Evolutionary conservation across 2,888 invertebrate genomes (phyloP).

Genomic region (Notodonta ziczac): DNA sequence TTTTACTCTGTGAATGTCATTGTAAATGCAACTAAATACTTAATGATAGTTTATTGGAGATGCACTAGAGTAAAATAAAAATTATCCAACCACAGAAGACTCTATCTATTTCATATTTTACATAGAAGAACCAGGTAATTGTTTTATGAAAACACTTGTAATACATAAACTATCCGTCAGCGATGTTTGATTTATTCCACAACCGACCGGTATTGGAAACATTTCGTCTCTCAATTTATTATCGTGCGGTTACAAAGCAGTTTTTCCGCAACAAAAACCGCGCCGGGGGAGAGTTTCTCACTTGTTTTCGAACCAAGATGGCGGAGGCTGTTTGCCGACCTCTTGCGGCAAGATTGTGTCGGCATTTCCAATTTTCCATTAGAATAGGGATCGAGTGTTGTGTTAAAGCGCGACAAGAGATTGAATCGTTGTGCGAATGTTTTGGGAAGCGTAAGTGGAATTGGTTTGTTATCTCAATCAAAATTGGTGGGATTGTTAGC

Average conservation of each 20-base stretch:
- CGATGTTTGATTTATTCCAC: constrained; percentile 31
- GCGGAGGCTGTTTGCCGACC: constrained; percentile 59
- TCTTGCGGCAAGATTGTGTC: constrained; percentile 69
- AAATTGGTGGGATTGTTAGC: constrained; percentile 51
- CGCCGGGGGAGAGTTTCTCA: constrained; percentile 44
- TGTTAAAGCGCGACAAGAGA: constrained; percentile 58
- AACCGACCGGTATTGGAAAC: constrained; percentile 23
- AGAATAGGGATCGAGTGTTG: constrained; percentile 56
- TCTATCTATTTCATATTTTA: too few species aligned
- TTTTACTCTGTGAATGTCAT: constrained; percentile 4
- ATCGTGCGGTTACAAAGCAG: constrained; percentile 54
- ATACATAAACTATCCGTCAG: constrained; percentile 5
- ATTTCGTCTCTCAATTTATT: constrained; percentile 43
- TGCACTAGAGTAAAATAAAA: too few species aligned
- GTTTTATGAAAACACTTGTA: constrained; percentile 7
- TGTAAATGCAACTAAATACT: too few species aligned
- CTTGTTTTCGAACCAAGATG: constrained; percentile 57
- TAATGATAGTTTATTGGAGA: too few species aligned
- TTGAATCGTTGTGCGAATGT: constrained; percentile 63
- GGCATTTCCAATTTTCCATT: constrained; percentile 67
- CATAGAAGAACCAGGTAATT: background rate
- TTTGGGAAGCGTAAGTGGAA: constrained; percentile 45
- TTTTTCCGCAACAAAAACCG: constrained; percentile 51
- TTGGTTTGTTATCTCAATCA: constrained; percentile 67
- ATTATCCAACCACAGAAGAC: too few species aligned